Evolutionary conservation across 2,888 invertebrate species (phyloP), one percentile per base, ranked within the genome.

Genomic region (Agriotes lineatus): DNA sequence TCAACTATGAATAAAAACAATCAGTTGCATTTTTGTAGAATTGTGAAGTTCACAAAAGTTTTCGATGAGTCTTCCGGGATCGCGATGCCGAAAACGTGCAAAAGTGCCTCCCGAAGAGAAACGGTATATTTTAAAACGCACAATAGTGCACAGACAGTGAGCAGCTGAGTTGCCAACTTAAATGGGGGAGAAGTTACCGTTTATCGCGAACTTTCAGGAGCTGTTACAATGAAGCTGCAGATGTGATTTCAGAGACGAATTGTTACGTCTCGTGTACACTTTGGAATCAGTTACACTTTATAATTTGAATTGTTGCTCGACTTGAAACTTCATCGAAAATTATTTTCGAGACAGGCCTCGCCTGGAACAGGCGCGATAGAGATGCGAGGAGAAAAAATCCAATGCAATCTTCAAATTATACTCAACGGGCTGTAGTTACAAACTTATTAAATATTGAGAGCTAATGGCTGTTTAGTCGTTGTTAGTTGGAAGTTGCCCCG

Each of bases 131-230:
- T 14, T 42, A 61, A 50, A 54, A 54, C 25, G 56, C 44, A 63
- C 63, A 63, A 64, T 54, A 57, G 44, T 42, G 52, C 10, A 45
- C 35, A 50, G 60, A 37, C 18, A 48, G 14, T 35, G 57, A 57
- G 16, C 44, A 57, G 20, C 22, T 16, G 16, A 64, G 64, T 25
- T 63, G 44, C 56, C 44, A 64, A 62, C 67, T 57, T 67, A 57
- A 64, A 64, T 59, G 68, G 56, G 59, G 72, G 67, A 69, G 69
- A 71, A 71, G 72, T 64, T 73, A 59, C 61, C 72, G 76, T 77
- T 80, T 79, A 80, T 79, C 79, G 74, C 71, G 70, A 78, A 80
- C 76, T 79, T 79, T 73, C 78, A 77, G 77, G 73, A 78, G 74
- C 72, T 74, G 77, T 72, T 74, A 76, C 78, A 75, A 76, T 75